Percentiles rank a stretch among this genome's conserved stretches.
Conservation (phyloP, 2,797 vertebrate species). For the Diglossa cyanea region DNA sequence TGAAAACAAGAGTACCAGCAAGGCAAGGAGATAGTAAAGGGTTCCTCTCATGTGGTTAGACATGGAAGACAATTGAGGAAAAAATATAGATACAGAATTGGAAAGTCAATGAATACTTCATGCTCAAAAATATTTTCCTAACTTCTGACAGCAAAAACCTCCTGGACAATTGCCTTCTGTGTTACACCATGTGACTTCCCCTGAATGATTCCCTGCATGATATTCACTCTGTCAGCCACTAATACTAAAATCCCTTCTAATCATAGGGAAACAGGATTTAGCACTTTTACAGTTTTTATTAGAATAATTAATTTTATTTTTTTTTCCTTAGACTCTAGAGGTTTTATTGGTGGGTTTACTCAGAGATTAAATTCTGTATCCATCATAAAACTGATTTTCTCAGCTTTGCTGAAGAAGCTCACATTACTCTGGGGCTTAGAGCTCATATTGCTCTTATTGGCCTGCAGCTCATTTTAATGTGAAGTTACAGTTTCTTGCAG, state of each 20-base stretch:
- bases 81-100: background rate
- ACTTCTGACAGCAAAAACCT: background rate
- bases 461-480: background rate
- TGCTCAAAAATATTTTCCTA: background rate
- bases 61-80: background rate
- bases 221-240: background rate
- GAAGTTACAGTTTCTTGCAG: background rate
- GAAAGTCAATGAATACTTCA: background rate
- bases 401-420: background rate
- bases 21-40: background rate
- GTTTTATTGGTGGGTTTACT: background rate
- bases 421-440: background rate
- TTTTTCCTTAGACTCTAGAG: background rate
- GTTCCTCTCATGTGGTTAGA: background rate
- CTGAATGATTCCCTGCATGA: background rate
- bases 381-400: background rate
- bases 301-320: background rate
- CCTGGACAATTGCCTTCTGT: accelerated
- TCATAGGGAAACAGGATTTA: background rate
- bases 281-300: background rate
- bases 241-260: background rate
- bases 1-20: background rate
- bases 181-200: background rate
- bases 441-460: background rate
- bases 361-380: background rate